phyloP scores from a whole-genome alignment of 2,113 vertebrate species.

The Cinclus mexicanus region DNA sequence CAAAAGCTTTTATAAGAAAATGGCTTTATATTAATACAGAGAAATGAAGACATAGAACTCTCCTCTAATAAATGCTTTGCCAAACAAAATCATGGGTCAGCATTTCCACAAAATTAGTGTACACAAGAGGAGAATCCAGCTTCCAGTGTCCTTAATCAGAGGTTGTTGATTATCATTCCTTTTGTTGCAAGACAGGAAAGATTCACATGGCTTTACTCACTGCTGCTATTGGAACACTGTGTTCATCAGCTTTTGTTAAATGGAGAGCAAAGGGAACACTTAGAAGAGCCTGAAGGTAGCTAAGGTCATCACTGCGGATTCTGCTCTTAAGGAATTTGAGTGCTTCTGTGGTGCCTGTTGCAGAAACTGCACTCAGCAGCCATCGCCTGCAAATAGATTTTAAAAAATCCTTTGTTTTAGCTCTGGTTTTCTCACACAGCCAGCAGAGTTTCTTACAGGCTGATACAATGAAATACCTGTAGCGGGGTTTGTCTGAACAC shows the following conservation, averaged over 20 bases:
- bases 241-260: slow-evolving; percentile 62
- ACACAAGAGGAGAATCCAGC: not conserved
- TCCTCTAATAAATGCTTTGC: not conserved
- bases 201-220: slow-evolving; percentile 28
- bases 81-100: not conserved
- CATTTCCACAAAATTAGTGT: not conserved
- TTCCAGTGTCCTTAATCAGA: not conserved
- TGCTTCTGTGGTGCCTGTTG: slow-evolving; percentile 68
- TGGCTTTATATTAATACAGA: not conserved
- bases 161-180: not conserved
- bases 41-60: not conserved
- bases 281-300: slow-evolving; percentile 64
- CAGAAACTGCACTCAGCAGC: slow-evolving; percentile 76
- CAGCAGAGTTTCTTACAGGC: not conserved
- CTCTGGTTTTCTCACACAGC: not conserved
- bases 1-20: not conserved
- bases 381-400: slow-evolving; percentile 67
- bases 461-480: slow-evolving; percentile 24
- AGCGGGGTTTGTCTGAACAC: slow-evolving; percentile 19
- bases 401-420: not conserved
- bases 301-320: slow-evolving; percentile 69
- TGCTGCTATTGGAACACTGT: slow-evolving; percentile 66
- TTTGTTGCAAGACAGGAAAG: not conserved
- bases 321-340: slow-evolving; percentile 78
- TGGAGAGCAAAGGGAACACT: slow-evolving; percentile 72